Base-by-base conservation (phyloP, 2,888 invertebrate genomes). In the Diplazon laetatorius region DNA sequence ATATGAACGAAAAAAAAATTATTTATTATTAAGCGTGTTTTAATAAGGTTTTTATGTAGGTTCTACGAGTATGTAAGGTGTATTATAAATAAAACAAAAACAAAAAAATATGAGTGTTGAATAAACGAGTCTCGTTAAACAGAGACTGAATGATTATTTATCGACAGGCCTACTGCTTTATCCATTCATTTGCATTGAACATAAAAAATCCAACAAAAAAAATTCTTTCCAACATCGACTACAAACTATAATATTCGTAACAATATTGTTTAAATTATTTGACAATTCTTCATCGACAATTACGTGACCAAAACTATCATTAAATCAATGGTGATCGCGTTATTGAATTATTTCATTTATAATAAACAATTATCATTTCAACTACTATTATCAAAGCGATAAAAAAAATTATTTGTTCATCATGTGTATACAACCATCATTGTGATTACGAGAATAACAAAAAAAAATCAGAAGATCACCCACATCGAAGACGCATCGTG, bases 11-110 rank as follows among this genome's bases (percentile, higher is more conserved):
- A 62, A 37, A 42, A 39, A 59, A 44, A 66, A 81, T 76, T 80
- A 81, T 77, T 81, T 84, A 85, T 82, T 83, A 84, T 87, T 87
- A 89, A 86, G 87, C 86, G 87, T 87, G 85, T 89, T 89, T 89
- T 87, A 87, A 88, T 89, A 89, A 89, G 77, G 88, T 89, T 89
- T 89, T 88, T 89, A 89, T 88, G 89, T 89, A 89, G 89, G 86
- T 87, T 84, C 87, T 86, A 86, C 83, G 84, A 86, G 87, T 55
- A 44, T 42, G 39, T 89, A 87, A 85, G 85, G 83, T 87, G 87
- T 88, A 88, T 86, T 83, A 87, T 86, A 87, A 86, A 73, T 69
- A 52, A 71, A 76, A 68, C 8, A 59, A 62, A 71, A 48, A 14
- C 25, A 46, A 37, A 66, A 71, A 72, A 77, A 83, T 86, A 85